Conservation (phyloP, 2,888 invertebrate genomes). For the Pteria penguin region DNA sequence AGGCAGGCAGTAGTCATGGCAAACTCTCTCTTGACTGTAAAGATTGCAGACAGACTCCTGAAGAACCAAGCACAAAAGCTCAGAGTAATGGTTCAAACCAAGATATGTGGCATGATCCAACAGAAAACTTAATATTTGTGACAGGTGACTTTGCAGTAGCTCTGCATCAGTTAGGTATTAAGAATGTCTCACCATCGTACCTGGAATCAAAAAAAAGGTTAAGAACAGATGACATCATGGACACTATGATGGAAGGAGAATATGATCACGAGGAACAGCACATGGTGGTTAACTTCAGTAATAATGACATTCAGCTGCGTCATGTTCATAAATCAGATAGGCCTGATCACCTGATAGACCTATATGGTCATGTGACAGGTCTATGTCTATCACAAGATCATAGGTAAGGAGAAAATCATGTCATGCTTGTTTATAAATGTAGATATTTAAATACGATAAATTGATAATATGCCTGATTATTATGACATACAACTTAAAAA, state of each 20-base stretch:
- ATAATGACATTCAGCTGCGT: constrained; percentile 62
- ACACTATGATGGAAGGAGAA: constrained; percentile 21
- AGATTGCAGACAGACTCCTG: background rate
- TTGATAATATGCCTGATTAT: too few relatives aligned
- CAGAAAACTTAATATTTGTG: constrained; percentile 62
- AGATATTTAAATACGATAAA: too few relatives aligned
- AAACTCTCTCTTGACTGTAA: background rate
- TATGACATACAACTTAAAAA: too few relatives aligned
- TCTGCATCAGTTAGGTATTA: constrained; percentile 67
- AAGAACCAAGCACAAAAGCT: background rate
- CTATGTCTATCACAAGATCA: constrained; percentile 92
- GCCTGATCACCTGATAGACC: constrained; percentile 89
- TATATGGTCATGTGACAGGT: constrained; percentile 92
- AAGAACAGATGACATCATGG: background rate
- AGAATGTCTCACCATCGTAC: constrained; percentile 54
- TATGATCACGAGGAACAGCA: constrained; percentile 48
- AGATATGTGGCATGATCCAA: too few relatives aligned
- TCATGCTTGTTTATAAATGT: too few relatives aligned
- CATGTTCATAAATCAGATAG: constrained; percentile 81
- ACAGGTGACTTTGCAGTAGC: constrained; percentile 71
- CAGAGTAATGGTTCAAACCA: too few relatives aligned
- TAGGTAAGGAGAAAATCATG: too few relatives aligned
- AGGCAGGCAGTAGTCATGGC: background rate
- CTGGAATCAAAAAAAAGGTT: constrained; percentile 39
- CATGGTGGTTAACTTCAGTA: constrained; percentile 69